phyloP scores from a whole-genome alignment of 2,113 vertebrate species.

The Colinus virginianus region DNA sequence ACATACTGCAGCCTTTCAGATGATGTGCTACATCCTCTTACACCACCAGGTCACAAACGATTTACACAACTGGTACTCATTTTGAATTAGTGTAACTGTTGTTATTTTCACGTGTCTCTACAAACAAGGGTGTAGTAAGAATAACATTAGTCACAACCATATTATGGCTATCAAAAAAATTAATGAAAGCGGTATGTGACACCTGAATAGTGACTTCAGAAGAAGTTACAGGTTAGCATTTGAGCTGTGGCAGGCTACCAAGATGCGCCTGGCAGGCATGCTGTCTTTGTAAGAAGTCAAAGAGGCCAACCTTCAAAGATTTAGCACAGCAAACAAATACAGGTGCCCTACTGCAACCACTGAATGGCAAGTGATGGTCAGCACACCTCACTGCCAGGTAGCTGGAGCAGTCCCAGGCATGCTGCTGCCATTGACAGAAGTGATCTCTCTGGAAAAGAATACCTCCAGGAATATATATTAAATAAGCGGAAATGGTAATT shows the following conservation, averaged over 20 bases:
- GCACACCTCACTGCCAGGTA: slow-evolving; percentile 17
- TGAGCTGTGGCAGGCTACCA: not conserved
- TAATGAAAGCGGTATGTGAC: not conserved
- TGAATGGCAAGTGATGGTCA: not conserved
- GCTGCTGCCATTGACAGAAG: slow-evolving; percentile 67
- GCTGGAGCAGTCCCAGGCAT: slow-evolving; percentile 30
- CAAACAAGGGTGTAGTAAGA: not conserved
- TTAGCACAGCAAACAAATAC: not conserved
- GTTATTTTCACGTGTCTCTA: too few relatives aligned
- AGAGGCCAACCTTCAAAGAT: not conserved
- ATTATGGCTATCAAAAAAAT: slow-evolving; percentile 35
- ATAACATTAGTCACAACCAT: not conserved
- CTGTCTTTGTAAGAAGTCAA: not conserved
- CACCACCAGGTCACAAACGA: not conserved
- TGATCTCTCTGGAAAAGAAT: slow-evolving; percentile 62
- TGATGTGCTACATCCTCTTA: not conserved
- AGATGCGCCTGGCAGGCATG: rapidly evolving
- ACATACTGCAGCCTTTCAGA: slow-evolving; percentile 41
- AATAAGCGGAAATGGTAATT: slow-evolving; percentile 76
- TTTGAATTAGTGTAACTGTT: slow-evolving; percentile 49
- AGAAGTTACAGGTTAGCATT: not conserved
- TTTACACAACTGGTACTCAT: not conserved
- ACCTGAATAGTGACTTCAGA: slow-evolving; percentile 2
- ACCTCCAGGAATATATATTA: slow-evolving; percentile 75
- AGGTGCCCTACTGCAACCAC: not conserved